Percentiles rank a stretch among this genome's conserved stretches.
These are phyloP conservation scores for Tangara arthus DNA, from an alignment of 2,797 vertebrate genomes.

Conservation along the genomic window DNA sequence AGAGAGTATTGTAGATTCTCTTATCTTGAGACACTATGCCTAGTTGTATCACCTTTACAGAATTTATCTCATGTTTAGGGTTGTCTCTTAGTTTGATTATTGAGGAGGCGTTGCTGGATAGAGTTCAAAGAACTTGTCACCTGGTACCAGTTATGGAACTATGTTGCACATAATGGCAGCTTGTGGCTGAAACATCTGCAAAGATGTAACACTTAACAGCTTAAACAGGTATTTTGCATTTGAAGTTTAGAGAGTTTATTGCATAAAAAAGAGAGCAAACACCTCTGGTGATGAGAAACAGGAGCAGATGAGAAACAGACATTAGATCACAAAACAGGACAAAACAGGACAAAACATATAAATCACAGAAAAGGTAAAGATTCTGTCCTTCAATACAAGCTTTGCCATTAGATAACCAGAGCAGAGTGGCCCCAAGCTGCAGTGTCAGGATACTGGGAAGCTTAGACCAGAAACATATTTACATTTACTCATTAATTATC, in stretches of 20 bases:
- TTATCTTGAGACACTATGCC: background rate
- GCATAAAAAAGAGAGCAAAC: background rate
- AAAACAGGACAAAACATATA: background rate
- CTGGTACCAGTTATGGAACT: background rate
- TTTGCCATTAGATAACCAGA: background rate
- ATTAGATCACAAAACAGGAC: no score
- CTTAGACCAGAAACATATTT: background rate
- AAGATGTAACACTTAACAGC: background rate
- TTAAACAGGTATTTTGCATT: background rate
- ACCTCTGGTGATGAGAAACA: background rate
- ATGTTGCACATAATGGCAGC: fast-evolving
- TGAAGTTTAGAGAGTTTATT: background rate
- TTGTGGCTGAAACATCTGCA: background rate
- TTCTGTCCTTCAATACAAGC: background rate
- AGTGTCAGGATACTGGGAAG: background rate
- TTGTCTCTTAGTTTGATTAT: background rate
- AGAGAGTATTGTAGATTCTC: fast-evolving
- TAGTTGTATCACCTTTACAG: background rate
- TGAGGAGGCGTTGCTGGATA: background rate
- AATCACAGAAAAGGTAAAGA: background rate
- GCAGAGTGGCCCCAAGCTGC: fast-evolving
- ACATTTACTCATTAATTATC: background rate
- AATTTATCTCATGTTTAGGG: background rate
- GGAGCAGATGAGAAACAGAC: background rate
- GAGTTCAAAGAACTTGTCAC: background rate